Evolutionary conservation across 2,888 invertebrate species (phyloP).

Genomic region (Thalpophila matura): DNA sequence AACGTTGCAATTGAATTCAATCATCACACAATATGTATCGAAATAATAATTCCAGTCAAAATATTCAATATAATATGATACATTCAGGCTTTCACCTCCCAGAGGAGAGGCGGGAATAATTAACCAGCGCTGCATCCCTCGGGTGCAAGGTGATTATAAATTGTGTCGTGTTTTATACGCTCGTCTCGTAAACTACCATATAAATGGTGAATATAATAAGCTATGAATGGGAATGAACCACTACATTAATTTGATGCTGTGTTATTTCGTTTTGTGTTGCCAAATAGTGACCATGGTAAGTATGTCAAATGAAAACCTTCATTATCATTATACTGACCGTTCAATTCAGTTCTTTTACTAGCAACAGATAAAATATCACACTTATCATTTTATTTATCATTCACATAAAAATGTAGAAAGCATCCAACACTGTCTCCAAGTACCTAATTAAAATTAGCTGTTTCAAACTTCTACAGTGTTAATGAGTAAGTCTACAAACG

Average conservation of each 20-base stretch:
- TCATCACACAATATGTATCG: neutral
- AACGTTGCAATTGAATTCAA: neutral
- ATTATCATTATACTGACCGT: no score
- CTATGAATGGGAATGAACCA: slow-evolving; percentile 45
- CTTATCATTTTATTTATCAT: neutral
- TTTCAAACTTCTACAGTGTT: neutral
- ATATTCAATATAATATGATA: slow-evolving; percentile 51
- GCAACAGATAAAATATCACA: no score
- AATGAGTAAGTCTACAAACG: slow-evolving; percentile 6
- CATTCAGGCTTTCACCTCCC: slow-evolving; percentile 38
- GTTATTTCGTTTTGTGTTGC: slow-evolving; percentile 12
- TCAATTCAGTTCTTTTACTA: no score
- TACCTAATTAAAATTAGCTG: no score
- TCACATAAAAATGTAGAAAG: no score
- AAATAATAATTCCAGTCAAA: slow-evolving; percentile 20
- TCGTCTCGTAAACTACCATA: slow-evolving; percentile 50
- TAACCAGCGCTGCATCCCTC: slow-evolving; percentile 50
- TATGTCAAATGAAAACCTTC: neutral
- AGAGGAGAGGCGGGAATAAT: slow-evolving; percentile 40
- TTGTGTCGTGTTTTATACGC: slow-evolving; percentile 42
- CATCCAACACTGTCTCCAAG: no score
- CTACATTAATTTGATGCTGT: slow-evolving; percentile 27
- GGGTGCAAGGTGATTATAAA: slow-evolving; percentile 55
- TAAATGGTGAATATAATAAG: slow-evolving; percentile 52
- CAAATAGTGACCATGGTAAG: neutral